Conservation (phyloP, 1,140 invertebrate genomes). For the Plodia interpunctella region DNA sequence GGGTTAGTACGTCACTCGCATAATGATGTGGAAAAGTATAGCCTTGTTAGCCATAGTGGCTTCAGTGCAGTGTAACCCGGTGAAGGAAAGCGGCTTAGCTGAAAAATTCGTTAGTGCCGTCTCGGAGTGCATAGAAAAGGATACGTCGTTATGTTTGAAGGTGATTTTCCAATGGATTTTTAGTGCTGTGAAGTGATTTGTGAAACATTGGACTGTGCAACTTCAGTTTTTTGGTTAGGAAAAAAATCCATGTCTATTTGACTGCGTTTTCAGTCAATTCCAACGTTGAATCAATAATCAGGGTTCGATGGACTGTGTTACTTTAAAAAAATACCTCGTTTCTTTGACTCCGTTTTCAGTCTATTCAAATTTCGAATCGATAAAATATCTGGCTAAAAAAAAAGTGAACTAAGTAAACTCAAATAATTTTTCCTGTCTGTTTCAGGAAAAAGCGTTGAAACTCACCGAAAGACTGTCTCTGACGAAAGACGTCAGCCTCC, state of each 20-base stretch:
- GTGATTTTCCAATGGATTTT: conserved; percentile 47
- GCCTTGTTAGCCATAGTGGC: conserved; percentile 53
- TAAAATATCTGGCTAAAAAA: background rate
- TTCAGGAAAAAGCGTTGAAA: conserved; percentile 68
- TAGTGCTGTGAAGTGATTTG: conserved; percentile 45
- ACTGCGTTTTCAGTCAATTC: no score
- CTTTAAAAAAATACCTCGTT: background rate
- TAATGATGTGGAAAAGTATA: conserved; percentile 54
- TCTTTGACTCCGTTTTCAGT: no score
- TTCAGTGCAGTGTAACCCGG: conserved; percentile 49
- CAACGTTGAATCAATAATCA: no score
- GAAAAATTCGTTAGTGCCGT: conserved; percentile 66
- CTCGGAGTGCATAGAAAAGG: conserved; percentile 62
- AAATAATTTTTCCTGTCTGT: conserved; percentile 19
- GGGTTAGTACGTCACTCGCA: conserved; percentile 38
- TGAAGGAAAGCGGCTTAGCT: conserved; percentile 53
- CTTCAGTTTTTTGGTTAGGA: background rate
- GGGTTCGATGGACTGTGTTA: conserved; percentile 5
- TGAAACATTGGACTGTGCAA: conserved; percentile 17
- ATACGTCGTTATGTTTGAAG: conserved; percentile 68
- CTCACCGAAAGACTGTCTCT: conserved; percentile 57
- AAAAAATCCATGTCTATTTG: no score
- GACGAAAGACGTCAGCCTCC: conserved; percentile 51
- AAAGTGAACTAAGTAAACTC: background rate
- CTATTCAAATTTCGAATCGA: no score